phyloP scores from a whole-genome alignment of 2,113 vertebrate genomes.

The Triplophysa tibetana region DNA sequence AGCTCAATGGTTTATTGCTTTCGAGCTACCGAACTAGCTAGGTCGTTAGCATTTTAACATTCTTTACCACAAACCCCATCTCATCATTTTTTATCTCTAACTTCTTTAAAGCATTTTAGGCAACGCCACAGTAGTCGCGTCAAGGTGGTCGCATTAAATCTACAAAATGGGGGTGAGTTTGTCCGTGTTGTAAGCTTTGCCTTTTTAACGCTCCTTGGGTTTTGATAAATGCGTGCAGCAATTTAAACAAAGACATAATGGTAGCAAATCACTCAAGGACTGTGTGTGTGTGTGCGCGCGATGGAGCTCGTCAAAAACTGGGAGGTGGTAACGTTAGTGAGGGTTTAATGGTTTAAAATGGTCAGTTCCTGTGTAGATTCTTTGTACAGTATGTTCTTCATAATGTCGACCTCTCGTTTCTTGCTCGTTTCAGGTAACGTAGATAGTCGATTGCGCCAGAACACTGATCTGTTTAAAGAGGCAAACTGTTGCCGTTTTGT shows the following conservation, averaged over 20 bases:
- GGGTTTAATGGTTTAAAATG: neutral
- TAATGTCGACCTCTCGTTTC: neutral
- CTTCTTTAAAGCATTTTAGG: conserved; percentile 14
- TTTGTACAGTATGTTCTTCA: neutral
- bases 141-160: conserved; percentile 38
- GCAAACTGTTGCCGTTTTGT: conserved; percentile 28
- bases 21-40: conserved; percentile 19
- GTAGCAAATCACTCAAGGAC: conserved; percentile 28
- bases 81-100: conserved; percentile 7
- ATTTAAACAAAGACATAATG: conserved; percentile 58
- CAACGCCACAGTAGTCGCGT: conserved; percentile 4
- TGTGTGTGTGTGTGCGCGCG: conserved; percentile 6
- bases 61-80: conserved; percentile 39
- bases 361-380: neutral
- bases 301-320: neutral
- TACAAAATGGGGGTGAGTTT: conserved; percentile 62
- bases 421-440: neutral
- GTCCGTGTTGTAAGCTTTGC: conserved; percentile 11
- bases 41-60: conserved; percentile 46
- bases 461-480: neutral
- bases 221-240: conserved; percentile 49
- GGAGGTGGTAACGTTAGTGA: neutral
- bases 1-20: conserved; percentile 13
- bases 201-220: conserved; percentile 1
- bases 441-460: conserved; percentile 7